Conservation (phyloP, 2,797 vertebrate species). For the Pantherophis vulpinus region DNA sequence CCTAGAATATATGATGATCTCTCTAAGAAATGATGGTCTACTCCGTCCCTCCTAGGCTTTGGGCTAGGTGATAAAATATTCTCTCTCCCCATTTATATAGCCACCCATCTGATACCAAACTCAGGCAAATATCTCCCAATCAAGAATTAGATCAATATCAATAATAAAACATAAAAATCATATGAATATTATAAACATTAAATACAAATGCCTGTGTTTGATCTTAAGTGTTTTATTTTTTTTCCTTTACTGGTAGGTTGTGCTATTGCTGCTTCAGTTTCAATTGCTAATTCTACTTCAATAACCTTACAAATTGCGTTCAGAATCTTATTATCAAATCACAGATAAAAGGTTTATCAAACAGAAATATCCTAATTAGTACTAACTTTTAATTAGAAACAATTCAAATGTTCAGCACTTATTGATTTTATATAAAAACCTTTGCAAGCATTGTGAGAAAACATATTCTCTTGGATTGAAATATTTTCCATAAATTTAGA, state of each 20-base stretch:
- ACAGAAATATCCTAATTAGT: neutral
- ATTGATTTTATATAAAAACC: neutral
- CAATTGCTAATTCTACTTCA: neutral
- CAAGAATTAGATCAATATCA: neutral
- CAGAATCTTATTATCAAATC: neutral
- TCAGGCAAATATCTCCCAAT: neutral
- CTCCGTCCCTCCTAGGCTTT: neutral
- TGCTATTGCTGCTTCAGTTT: neutral
- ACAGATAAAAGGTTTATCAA: neutral
- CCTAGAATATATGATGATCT: neutral
- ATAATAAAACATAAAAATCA: neutral
- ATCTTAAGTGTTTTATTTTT: neutral
- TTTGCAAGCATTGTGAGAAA: conserved; percentile 27
- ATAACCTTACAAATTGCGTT: neutral
- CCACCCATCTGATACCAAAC: neutral
- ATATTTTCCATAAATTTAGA: conserved; percentile 12
- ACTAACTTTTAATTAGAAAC: neutral
- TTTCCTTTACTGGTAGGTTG: neutral
- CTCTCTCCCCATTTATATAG: neutral
- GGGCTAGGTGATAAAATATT: neutral
- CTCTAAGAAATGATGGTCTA: neutral
- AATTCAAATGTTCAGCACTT: neutral
- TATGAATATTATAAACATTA: neutral
- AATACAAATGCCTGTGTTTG: neutral
- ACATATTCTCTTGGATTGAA: neutral